Base-by-base conservation (phyloP, 1,140 invertebrate species). In the Drepana arcuata region DNA sequence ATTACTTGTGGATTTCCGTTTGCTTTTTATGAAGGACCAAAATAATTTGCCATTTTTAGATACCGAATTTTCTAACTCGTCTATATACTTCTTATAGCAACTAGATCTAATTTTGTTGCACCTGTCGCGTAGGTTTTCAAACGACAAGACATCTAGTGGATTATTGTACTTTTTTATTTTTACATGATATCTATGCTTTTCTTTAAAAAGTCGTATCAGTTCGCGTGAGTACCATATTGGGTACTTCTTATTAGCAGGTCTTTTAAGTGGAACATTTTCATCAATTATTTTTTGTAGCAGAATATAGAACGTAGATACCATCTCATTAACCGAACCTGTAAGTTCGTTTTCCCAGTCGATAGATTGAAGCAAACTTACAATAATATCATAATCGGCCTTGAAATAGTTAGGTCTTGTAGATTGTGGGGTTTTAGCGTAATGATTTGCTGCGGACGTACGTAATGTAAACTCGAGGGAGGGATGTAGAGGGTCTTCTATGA, bases 1-100 rank as follows among this genome's bases (percentile, higher is more conserved):
- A 33, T 10, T n/a, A 7, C 29, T 35, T 12, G 16, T 14, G 2
- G 11, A 10, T 7, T 23, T 33, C 10, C 25, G 24, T 7, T 42
- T 29, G 9, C 12, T 14, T 42, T 48, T 48, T 14, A 45, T 21
- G 18, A 37, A 57, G 12, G 44, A 40, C 45, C 48, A 57, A 34
- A 57, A 45, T n/a, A 25, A 29, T 40, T 38, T 52, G 2, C 48
- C 32, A 6, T 41, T 50, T 25, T 27, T 35, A 2, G 9, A 9
- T 7, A 50, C 7, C 9, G 24, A 14, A n/a, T 15, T n/a, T 50
- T 55, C 39, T 7, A 27, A 35, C n/a, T 15, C 15, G 2, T 28
- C 7, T 13, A 44, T 15, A 23, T 41, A 41, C 2, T 40, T 10
- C 1, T n/a, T 14, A 23, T 34, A 47, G 30, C 40, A 41, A 6